Conservation (phyloP, 2,888 invertebrate species). For the Plagodis dolabraria region DNA sequence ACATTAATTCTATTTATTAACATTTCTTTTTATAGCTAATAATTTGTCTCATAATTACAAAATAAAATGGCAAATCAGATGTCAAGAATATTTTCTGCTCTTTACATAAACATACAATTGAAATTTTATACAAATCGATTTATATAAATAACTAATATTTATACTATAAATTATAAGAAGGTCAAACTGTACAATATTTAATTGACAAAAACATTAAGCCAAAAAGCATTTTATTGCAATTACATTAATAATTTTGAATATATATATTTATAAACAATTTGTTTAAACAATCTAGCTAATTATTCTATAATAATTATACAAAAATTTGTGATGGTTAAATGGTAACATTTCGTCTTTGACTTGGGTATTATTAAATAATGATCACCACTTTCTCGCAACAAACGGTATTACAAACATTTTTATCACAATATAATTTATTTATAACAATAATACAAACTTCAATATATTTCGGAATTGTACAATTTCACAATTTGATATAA, state of each 20-base stretch:
- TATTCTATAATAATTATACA: constrained; percentile 41
- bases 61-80: constrained; percentile 59
- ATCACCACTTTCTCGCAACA: constrained; percentile 13
- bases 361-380: constrained; percentile 26
- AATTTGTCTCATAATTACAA: constrained; percentile 23
- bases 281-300: constrained; percentile 69
- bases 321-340: constrained; percentile 70
- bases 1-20: constrained; percentile 7
- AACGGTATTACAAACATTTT: constrained; percentile 28
- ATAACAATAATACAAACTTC: constrained; percentile 24
- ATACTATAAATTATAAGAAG: constrained; percentile 28
- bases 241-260: constrained; percentile 27
- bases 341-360: constrained; percentile 70
- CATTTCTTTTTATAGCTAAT: constrained; percentile 15
- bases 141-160: constrained; percentile 42
- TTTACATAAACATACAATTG: constrained; percentile 20
- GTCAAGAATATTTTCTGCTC: constrained; percentile 58
- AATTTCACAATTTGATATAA: constrained; percentile 18
- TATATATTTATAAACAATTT: constrained; percentile 31
- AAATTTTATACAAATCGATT: constrained; percentile 28
- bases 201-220: constrained; percentile 46
- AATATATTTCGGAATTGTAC: constrained; percentile 18
- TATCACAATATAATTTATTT: constrained; percentile 32
- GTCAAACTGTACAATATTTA: constrained; percentile 36
- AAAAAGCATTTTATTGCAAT: constrained; percentile 37